A percentile compares a stretch with the other conserved stretches of the same genome.
Conservation (phyloP, 2,888 invertebrate species). For the Callinectes sapidus region DNA sequence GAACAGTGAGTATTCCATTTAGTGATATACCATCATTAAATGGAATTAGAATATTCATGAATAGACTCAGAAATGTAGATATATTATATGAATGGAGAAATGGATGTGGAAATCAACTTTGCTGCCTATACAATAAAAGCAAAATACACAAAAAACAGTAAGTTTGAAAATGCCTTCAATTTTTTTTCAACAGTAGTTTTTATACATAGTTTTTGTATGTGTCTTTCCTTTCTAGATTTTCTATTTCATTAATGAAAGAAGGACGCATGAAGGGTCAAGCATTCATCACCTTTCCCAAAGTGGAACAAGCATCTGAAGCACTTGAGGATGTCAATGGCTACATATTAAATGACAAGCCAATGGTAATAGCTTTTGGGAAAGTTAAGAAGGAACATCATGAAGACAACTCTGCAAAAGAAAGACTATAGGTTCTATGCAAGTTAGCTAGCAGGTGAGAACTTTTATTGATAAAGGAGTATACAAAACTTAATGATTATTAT, state of each 20-base stretch:
- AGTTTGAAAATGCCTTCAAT: background rate
- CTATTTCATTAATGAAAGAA: conserved; percentile 91
- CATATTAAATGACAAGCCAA: conserved; percentile 89
- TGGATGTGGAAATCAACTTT: background rate
- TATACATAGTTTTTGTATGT: background rate
- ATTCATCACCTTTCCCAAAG: conserved; percentile 88
- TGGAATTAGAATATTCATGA: background rate
- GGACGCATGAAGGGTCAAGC: conserved; percentile 98
- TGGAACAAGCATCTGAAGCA: conserved; percentile 84
- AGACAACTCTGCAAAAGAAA: background rate
- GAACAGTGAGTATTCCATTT: conserved; percentile 74
- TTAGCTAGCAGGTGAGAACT: background rate
- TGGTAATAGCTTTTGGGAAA: conserved; percentile 89
- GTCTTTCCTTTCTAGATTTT: conserved; percentile 79
- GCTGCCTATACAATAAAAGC: background rate
- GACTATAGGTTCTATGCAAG: background rate
- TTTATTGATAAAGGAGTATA: too few species aligned
- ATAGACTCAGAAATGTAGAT: background rate
- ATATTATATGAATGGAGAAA: background rate
- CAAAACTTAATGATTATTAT: too few species aligned
- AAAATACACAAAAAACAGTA: background rate
- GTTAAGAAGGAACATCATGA: conserved; percentile 42
- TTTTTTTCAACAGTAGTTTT: background rate
- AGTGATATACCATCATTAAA: background rate
- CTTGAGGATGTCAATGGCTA: conserved; percentile 91